These are phyloP conservation scores for Manis javanica DNA, from an alignment of 2,797 vertebrate species.

Conservation along the genomic window DNA sequence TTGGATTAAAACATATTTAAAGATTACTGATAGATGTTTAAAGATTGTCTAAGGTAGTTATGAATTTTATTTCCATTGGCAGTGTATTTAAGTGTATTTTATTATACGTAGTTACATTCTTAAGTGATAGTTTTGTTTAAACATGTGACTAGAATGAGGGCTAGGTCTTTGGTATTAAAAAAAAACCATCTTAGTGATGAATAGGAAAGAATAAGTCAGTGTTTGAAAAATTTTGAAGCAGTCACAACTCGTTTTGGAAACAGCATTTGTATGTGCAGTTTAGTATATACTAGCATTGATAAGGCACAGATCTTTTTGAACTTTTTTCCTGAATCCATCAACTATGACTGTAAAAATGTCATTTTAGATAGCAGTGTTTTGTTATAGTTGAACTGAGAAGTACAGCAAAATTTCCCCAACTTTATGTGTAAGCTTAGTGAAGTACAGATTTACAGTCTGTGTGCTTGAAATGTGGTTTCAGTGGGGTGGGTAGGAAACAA, in stretches of 20 bases:
- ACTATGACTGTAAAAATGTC: slow-evolving; percentile 1
- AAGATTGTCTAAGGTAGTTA: not conserved
- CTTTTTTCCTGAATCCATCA: not conserved
- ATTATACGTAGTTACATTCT: not conserved
- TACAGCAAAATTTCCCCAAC: not conserved
- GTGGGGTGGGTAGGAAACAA: not conserved
- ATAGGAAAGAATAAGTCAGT: not conserved
- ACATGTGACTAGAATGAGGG: not conserved
- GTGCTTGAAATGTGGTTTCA: not conserved
- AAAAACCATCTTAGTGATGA: not conserved
- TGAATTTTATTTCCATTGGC: not conserved
- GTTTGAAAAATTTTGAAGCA: not conserved
- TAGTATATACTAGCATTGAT: not conserved
- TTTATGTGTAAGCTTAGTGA: not conserved
- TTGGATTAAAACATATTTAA: not conserved
- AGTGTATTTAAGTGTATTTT: not conserved
- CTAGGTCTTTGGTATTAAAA: not conserved
- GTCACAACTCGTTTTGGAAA: not conserved
- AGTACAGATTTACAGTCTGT: not conserved
- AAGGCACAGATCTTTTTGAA: not conserved
- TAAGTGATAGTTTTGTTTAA: slow-evolving; percentile 37
- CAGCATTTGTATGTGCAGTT: not conserved
- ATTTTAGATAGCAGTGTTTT: not conserved
- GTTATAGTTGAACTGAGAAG: slow-evolving; percentile 1
- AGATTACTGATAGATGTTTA: slow-evolving; percentile 1